Evolutionary conservation across 2,113 vertebrate genomes (phyloP), one percentile per base, ranked within the genome.

Genomic region (Centrocercus urophasianus): DNA sequence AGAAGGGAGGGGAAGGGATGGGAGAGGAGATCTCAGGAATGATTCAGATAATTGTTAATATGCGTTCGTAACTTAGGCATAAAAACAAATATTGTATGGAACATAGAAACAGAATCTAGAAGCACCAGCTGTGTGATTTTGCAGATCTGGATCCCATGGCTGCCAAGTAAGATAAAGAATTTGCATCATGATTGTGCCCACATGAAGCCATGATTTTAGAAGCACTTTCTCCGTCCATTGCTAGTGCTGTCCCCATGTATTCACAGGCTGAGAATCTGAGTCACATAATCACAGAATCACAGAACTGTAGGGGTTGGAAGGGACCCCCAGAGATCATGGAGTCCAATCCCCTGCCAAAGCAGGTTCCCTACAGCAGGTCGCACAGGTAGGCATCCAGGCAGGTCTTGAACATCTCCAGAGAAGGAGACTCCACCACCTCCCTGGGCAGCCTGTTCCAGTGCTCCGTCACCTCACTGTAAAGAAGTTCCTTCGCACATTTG

Each of bases 201-300:
- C n/a, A 11, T 1, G 2, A 83, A 77, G 17, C 13, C 13, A 19
- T 22, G 13, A 15, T 38, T 83, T 71, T 40, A 65, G 27, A 24
- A 34, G 28, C 25, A 50, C 5, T 38, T 16, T 13, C 17, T 11
- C 52, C 20, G 12, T 5, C 8, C 4, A 14, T 67, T 48, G 34
- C 50, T 27, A 15, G 10, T 43, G 38, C n/a, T 0, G 0, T 17
- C 14, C 11, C 6, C 47, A 34, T 61, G 47, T 6, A 30, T 21
- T 6, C 32, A 67, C 17, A n/a, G 7, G 10, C 57, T 50, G 28
- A 71, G 13, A 9, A 30, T 56, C 22, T 43, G 17, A 11, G 17
- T 48, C 38, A 38, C 38, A 38, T 9, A 38, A 38, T 40, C 40
- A 40, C 40, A 40, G 18, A 2, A 1, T 61, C 61, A 77, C 7